These are phyloP conservation scores for Lophochroa leadbeateri DNA, from an alignment of 2,113 vertebrate species.

Conservation along the genomic window DNA sequence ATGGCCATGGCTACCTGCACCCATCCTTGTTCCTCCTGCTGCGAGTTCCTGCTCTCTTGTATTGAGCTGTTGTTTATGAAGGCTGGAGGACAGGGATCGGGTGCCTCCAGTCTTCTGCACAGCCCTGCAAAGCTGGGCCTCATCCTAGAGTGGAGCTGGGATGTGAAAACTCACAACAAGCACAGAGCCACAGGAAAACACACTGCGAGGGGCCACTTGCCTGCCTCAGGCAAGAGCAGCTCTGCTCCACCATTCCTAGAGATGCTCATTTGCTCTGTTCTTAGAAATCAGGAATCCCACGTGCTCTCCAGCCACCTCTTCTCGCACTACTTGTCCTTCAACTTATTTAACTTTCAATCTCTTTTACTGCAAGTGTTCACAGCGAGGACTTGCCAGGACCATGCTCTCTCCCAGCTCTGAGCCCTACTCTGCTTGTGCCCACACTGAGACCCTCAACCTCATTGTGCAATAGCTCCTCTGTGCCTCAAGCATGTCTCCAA, in stretches of 20 bases:
- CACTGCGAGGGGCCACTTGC: background rate
- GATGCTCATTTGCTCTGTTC: background rate
- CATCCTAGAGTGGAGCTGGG: background rate
- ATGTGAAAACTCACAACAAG: background rate
- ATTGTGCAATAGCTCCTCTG: background rate
- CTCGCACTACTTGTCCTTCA: background rate
- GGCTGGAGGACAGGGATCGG: rapidly evolving
- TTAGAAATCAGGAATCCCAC: background rate
- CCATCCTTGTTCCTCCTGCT: background rate
- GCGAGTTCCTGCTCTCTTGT: rapidly evolving
- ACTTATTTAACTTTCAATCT: background rate
- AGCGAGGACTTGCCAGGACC: rapidly evolving
- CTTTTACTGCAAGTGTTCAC: background rate
- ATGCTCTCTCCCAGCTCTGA: background rate
- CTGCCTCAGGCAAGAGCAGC: background rate
- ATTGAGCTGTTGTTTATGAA: background rate
- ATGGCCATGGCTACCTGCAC: rapidly evolving
- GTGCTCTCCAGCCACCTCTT: background rate
- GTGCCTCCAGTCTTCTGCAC: background rate
- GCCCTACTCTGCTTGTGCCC: background rate
- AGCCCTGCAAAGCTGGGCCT: background rate
- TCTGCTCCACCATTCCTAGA: rapidly evolving
- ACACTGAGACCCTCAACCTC: rapidly evolving
- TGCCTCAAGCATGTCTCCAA: rapidly evolving
- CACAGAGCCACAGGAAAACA: background rate